A percentile compares a stretch with the other conserved stretches of the same genome.
Conservation (phyloP, 2,113 vertebrate species). For the Vidua chalybeata region DNA sequence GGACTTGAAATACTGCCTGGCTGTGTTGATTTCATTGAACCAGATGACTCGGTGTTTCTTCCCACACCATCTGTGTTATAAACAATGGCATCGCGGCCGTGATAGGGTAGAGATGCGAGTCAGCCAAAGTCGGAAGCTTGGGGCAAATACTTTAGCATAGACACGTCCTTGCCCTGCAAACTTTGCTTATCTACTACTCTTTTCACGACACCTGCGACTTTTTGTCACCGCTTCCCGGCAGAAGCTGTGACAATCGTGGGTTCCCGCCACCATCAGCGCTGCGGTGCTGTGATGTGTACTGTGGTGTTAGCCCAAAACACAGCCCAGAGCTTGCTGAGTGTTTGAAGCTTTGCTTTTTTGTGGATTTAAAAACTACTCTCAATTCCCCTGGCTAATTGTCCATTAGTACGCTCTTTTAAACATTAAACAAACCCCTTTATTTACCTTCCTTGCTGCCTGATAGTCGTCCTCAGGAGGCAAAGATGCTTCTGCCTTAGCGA, state of each 20-base stretch:
- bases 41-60: background rate
- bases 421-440: conserved; percentile 50
- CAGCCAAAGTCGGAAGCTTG: background rate
- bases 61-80: accelerated
- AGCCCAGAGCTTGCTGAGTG: background rate
- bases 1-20: background rate
- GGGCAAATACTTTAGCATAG: background rate
- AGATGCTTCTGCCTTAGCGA: conserved; percentile 19
- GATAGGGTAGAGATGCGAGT: accelerated
- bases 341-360: background rate
- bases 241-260: background rate
- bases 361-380: conserved; percentile 28
- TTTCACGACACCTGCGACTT: background rate
- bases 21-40: background rate
- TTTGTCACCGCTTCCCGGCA: background rate
- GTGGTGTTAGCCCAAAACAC: background rate
- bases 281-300: background rate
- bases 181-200: background rate
- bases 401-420: conserved; percentile 43
- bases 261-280: background rate
- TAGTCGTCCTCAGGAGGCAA: background rate
- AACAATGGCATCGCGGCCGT: background rate
- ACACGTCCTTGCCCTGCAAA: background rate
- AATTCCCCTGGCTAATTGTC: conserved; percentile 19
- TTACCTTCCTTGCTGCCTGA: background rate